Evolutionary conservation across 2,888 invertebrate genomes (phyloP).

Genomic region (Mythimna vitellina): DNA sequence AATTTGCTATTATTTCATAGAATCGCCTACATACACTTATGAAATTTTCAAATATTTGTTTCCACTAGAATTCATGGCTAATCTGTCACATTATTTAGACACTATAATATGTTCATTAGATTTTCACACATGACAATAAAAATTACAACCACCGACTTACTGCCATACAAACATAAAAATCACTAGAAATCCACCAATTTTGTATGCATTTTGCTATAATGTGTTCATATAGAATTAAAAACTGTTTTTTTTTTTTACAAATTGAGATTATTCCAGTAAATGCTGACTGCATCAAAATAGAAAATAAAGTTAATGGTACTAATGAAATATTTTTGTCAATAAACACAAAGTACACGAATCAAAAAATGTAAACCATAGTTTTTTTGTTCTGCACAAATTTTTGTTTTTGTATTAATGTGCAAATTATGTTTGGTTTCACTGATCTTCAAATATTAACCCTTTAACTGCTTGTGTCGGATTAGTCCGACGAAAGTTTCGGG

Average conservation of each 20-base stretch:
- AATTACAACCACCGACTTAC: slow-evolving; percentile 56
- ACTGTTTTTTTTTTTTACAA: not conserved
- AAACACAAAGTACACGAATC: no score
- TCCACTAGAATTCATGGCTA: not conserved
- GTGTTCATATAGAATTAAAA: slow-evolving; percentile 34
- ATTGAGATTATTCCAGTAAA: slow-evolving; percentile 21
- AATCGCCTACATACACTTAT: not conserved
- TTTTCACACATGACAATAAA: slow-evolving; percentile 41
- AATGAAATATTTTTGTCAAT: slow-evolving; percentile 8
- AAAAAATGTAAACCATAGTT: slow-evolving; percentile 2
- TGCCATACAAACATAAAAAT: slow-evolving; percentile 44
- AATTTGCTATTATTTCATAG: slow-evolving; percentile 1
- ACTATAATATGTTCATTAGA: not conserved
- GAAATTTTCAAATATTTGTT: not conserved
- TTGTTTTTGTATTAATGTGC: not conserved
- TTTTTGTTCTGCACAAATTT: not conserved
- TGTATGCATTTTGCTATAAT: slow-evolving; percentile 20
- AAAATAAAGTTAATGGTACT: not conserved
- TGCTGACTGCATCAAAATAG: not conserved
- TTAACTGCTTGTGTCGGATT: no score
- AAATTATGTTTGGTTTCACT: not conserved
- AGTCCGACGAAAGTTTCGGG: no score
- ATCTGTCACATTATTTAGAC: not conserved
- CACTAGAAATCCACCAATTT: slow-evolving; percentile 9
- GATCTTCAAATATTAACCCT: not conserved